These are phyloP conservation scores for Lepidocyrtinus sp. DNA, from an alignment of 2,888 invertebrate species.

Conservation along the genomic window DNA sequence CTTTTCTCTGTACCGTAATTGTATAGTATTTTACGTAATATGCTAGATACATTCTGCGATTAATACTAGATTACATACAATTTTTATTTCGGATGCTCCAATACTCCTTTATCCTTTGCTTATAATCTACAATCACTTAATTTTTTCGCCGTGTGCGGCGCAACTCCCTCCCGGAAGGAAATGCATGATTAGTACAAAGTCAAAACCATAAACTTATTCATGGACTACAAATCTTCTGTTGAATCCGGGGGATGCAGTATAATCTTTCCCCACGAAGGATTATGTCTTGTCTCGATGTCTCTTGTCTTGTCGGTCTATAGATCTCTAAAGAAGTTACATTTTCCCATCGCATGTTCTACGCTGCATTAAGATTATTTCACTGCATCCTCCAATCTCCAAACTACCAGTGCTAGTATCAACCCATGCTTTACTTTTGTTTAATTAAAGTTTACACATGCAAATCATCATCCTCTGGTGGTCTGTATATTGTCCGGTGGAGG, in stretches of 20 bases:
- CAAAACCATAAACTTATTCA: not conserved
- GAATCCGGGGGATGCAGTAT: no score
- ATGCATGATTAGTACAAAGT: constrained; percentile 52
- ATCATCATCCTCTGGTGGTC: not conserved
- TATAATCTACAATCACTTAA: not conserved
- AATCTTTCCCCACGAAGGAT: no score
- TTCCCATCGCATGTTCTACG: not conserved
- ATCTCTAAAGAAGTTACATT: not conserved
- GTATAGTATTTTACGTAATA: constrained; percentile 12
- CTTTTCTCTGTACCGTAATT: constrained; percentile 49
- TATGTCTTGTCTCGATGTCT: not conserved
- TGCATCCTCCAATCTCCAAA: not conserved
- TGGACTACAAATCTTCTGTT: no score
- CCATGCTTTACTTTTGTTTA: not conserved
- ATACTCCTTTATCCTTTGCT: constrained; percentile 25
- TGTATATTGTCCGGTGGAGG: not conserved
- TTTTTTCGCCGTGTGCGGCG: constrained; percentile 49
- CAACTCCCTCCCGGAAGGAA: no score
- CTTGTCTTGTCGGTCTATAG: not conserved
- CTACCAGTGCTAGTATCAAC: not conserved
- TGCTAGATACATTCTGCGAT: constrained; percentile 27
- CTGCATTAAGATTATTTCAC: not conserved
- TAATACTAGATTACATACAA: constrained; percentile 35
- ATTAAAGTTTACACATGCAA: not conserved
- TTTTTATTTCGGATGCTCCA: not conserved